phyloP scores from a whole-genome alignment of 2,888 invertebrate species.

The Ophion obscuratus region DNA sequence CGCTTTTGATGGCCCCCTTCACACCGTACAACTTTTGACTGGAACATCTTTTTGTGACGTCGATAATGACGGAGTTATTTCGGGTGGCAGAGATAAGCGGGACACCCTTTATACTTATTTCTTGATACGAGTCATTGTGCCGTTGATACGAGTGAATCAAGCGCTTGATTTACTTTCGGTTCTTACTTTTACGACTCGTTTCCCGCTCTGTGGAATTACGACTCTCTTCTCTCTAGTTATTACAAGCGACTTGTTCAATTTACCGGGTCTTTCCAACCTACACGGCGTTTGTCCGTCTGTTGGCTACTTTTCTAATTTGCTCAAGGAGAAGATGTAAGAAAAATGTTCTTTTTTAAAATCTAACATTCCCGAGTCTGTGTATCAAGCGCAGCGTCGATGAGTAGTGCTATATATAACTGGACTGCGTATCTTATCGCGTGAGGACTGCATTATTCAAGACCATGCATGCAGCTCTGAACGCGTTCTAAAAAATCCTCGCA shows the following conservation, averaged over 20 bases:
- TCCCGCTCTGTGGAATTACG: neutral
- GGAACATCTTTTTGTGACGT: no score
- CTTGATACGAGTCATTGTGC: neutral
- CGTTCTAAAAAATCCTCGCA: neutral
- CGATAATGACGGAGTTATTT: no score
- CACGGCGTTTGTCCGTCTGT: neutral
- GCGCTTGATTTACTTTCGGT: neutral
- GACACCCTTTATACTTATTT: neutral
- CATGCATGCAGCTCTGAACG: neutral
- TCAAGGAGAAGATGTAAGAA: neutral
- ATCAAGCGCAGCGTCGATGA: neutral
- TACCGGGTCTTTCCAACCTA: neutral
- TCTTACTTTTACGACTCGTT: neutral
- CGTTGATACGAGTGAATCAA: neutral
- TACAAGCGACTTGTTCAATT: conserved; percentile 10
- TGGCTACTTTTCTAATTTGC: neutral
- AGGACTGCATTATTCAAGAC: conserved; percentile 22
- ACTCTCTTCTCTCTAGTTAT: neutral
- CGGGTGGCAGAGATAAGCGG: no score
- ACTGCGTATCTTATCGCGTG: conserved; percentile 10
- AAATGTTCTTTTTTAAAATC: neutral
- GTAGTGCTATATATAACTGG: neutral
- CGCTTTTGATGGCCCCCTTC: no score
- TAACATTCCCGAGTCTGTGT: neutral
- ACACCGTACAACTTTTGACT: no score